Evolutionary conservation across 2,113 vertebrate species (phyloP).

Genomic region (Syngnathus scovelli): DNA sequence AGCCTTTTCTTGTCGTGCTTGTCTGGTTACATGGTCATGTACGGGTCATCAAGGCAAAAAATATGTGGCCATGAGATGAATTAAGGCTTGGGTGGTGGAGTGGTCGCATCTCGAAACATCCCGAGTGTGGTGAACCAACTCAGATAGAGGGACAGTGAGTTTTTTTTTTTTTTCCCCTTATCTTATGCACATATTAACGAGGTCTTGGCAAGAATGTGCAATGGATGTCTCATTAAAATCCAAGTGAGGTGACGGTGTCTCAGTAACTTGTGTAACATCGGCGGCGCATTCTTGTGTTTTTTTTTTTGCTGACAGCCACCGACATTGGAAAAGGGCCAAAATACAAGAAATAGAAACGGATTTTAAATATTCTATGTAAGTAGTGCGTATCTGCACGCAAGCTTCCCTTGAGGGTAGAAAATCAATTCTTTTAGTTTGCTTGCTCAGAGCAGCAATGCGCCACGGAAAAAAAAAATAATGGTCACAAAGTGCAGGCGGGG

Average conservation of each 20-base stretch:
- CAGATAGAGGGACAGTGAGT: constrained; percentile 37
- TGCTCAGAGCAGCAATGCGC: neutral
- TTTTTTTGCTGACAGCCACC: constrained; percentile 30
- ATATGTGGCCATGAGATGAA: no score
- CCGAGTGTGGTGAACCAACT: constrained; percentile 16
- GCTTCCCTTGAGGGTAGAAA: neutral
- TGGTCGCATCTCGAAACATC: no score
- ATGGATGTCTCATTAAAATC: constrained; percentile 55
- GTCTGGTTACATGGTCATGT: constrained; percentile 49
- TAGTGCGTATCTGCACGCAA: constrained; percentile 19
- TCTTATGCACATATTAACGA: constrained; percentile 59
- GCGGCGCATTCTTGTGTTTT: constrained; percentile 14
- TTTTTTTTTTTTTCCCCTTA: constrained; percentile 25
- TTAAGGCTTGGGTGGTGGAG: no score
- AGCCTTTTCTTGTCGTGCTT: constrained; percentile 42
- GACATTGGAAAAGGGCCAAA: constrained; percentile 15
- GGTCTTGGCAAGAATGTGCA: constrained; percentile 31
- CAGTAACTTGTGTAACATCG: constrained; percentile 25
- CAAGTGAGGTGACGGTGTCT: constrained; percentile 15
- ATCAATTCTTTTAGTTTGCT: neutral
- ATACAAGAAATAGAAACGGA: constrained; percentile 36
- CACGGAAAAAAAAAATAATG: neutral
- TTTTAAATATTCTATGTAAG: constrained; percentile 37
- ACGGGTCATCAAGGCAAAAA: constrained; percentile 25
- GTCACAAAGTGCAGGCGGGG: neutral